Evolutionary conservation across 2,113 vertebrate species (phyloP).

Genomic region (Pollimyrus isidori): DNA sequence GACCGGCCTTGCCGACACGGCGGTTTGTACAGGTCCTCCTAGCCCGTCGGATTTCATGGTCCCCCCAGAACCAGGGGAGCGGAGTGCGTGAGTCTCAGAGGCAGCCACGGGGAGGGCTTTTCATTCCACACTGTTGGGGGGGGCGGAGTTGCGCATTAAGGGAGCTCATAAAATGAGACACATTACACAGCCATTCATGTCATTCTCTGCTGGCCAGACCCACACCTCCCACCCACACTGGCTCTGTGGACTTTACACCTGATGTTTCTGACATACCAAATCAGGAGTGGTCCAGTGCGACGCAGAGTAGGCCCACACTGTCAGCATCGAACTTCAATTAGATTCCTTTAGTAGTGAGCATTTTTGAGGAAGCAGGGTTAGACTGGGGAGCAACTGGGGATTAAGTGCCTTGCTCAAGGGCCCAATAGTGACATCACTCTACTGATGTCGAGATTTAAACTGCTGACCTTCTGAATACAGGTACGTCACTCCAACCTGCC

Average conservation of each 20-base stretch:
- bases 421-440: neutral
- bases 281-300: neutral
- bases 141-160: neutral
- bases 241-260: neutral
- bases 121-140: slow-evolving; percentile 49
- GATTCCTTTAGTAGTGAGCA: neutral
- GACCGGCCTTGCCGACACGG: slow-evolving; percentile 54
- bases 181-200: neutral
- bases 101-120: slow-evolving; percentile 33
- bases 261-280: neutral
- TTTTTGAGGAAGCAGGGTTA: neutral
- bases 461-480: neutral
- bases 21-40: slow-evolving; percentile 65
- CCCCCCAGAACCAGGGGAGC: slow-evolving; percentile 49
- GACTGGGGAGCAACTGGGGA: neutral
- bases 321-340: neutral
- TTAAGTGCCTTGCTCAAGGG: neutral
- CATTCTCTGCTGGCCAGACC: no score
- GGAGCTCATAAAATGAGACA: slow-evolving; percentile 3
- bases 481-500: neutral
- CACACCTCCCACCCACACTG: neutral
- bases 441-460: neutral
- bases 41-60: slow-evolving; percentile 95
- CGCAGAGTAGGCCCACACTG: neutral
- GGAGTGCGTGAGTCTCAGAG: slow-evolving; percentile 52